These are phyloP conservation scores for Paradoxurus hermaphroditus DNA, from an alignment of 2,113 vertebrate genomes.

Conservation along the genomic window DNA sequence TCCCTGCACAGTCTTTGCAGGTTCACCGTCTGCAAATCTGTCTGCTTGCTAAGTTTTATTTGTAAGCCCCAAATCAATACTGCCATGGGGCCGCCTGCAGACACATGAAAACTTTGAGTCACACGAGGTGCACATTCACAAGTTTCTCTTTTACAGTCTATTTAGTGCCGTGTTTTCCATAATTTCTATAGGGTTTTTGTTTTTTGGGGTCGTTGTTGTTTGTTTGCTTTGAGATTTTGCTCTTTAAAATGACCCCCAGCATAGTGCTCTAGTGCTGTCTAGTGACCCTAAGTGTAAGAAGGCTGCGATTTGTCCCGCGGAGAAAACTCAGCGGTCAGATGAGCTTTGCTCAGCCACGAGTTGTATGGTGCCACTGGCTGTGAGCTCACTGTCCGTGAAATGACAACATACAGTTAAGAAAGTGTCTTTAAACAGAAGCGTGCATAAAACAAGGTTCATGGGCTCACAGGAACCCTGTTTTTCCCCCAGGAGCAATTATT, in stretches of 20 bases:
- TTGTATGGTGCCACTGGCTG: not conserved
- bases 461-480: not conserved
- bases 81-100: not conserved
- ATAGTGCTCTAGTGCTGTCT: not conserved
- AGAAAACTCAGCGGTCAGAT: not conserved
- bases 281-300: not conserved
- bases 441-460: not conserved
- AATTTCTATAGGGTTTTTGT: not conserved
- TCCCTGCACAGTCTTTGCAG: not conserved
- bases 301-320: not conserved
- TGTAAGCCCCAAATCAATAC: not conserved
- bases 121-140: not conserved
- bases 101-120: not conserved
- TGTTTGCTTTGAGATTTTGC: not conserved
- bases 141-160: not conserved
- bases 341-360: not conserved
- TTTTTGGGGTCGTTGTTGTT: not conserved
- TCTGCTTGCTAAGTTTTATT: not conserved
- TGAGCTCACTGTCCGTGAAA: not conserved
- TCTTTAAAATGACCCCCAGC: not conserved
- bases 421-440: not conserved
- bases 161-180: not conserved
- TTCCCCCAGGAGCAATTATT: not conserved
- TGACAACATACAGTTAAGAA: not conserved
- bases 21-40: not conserved